Evolutionary conservation across 1,140 invertebrate genomes (phyloP).

Genomic region (Pseudomyrmex flavicornis): DNA sequence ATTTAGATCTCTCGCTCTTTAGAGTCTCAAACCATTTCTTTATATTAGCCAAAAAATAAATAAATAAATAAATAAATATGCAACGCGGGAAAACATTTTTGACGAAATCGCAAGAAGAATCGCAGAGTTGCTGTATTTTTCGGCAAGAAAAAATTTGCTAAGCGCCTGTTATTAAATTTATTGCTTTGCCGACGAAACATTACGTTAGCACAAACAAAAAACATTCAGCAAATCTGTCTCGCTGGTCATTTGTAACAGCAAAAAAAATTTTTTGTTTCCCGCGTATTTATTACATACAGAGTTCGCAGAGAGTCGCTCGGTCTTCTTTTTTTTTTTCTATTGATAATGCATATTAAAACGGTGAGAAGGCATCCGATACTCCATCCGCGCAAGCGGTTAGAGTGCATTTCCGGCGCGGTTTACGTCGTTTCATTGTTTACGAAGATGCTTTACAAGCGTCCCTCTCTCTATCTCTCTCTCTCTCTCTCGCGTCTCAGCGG

Average conservation of each 20-base stretch:
- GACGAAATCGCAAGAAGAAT: too few relatives aligned
- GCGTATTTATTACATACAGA: neutral
- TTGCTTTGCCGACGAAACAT: too few relatives aligned
- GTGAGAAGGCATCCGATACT: neutral
- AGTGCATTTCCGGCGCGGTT: conserved; percentile 29
- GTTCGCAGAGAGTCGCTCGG: too few relatives aligned
- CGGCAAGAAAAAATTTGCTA: too few relatives aligned
- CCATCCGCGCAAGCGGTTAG: conserved; percentile 1
- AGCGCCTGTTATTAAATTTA: too few relatives aligned
- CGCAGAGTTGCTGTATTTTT: too few relatives aligned
- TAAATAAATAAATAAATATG: neutral
- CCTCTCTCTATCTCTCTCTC: neutral
- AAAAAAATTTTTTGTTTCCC: too few relatives aligned
- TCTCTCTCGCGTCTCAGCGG: conserved; percentile 48
- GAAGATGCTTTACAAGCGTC: conserved; percentile 50
- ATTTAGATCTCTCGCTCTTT: neutral
- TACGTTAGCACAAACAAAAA: too few relatives aligned
- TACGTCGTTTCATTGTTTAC: conserved; percentile 45
- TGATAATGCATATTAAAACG: neutral
- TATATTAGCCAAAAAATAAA: neutral
- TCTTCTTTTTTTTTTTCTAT: neutral
- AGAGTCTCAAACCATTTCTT: neutral
- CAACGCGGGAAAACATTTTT: neutral
- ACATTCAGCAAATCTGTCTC: too few relatives aligned
- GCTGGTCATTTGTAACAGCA: too few relatives aligned